phyloP scores from a whole-genome alignment of 35 echinoderm and acorn worm genomes.

The Anneissia japonica region DNA sequence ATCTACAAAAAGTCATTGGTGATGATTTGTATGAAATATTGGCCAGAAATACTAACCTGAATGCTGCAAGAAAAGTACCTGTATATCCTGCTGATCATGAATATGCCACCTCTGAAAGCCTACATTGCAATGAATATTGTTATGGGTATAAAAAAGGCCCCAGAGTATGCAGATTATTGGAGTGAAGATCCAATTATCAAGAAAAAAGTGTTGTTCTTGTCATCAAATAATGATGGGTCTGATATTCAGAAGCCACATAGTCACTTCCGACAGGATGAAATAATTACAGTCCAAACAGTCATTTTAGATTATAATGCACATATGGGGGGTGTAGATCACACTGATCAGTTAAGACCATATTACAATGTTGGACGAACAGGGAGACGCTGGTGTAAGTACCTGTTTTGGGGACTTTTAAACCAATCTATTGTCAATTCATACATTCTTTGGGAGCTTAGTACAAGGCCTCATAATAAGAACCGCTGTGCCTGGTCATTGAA shows the following conservation, averaged over 20 bases:
- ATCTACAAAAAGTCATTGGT: constrained; percentile 9
- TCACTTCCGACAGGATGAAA: neutral
- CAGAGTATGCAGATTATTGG: constrained; percentile 24
- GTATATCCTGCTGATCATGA: neutral
- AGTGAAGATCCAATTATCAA: neutral
- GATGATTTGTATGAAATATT: constrained; percentile 23
- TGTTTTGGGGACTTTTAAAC: constrained; percentile 21
- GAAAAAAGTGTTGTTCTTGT: constrained; percentile 7
- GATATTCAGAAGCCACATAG: constrained; percentile 18
- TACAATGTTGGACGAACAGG: constrained; percentile 20
- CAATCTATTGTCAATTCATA: constrained; percentile 10
- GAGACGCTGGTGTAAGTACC: constrained; percentile 34
- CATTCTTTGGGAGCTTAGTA: constrained; percentile 28
- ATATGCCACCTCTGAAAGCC: constrained; percentile 6
- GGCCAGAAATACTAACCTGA: constrained; percentile 34
- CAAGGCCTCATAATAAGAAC: constrained; percentile 17
- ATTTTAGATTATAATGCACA: constrained; percentile 23
- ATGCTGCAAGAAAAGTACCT: constrained; percentile 16
- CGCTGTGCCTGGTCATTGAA: constrained; percentile 19
- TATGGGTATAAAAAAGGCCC: constrained; percentile 17
- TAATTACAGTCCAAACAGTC: neutral
- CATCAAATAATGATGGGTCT: constrained; percentile 9
- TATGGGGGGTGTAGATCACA: constrained; percentile 21
- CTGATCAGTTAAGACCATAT: neutral
- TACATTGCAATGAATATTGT: constrained; percentile 23